Evolutionary conservation across 2,797 vertebrate genomes (phyloP), one percentile per base, ranked within the genome.

Genomic region (Pogoniulus pusillus): DNA sequence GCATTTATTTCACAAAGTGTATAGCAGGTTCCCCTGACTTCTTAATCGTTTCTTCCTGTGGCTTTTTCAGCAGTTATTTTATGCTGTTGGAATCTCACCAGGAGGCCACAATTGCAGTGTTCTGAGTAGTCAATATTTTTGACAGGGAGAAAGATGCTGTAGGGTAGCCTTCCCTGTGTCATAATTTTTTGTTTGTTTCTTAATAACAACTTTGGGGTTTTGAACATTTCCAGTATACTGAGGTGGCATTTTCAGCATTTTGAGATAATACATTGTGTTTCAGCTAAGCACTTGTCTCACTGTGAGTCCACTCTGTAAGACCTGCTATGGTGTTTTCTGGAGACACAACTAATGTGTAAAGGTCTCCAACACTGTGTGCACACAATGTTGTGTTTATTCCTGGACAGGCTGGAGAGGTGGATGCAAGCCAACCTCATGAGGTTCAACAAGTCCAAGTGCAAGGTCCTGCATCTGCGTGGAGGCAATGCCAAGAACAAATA

Each of bases 321-420:
- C 12, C 7, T 32, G 8, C 19, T 30, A 5, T 4, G 0, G 4
- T 10, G 9, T 10, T 6, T 45, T 11, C 35, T 3, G 1, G 12
- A 23, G 26, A 9, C 39, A 12, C 2, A 8, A 4, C 13, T 1
- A 7, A 2, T 12, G 6, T 8, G 6, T 12, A 26, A 59, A 51
- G 2, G 3, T 4, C 7, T 27, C 8, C 23, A 9, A 4, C 4
- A 10, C 1, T 2, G 4, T 6, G 8, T 0, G 0, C 4, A 17
- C 5, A 2, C 2, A 1, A 2, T 4, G 9, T 32, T 24, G 18
- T 14, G 47, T 30, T 59, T 74, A 24, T 24, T 30, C 17, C 3
- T 10, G 11, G n/a, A n/a, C n/a, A n/a, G n/a, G n/a, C 3, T 10
- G 11, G n/a, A n/a, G n/a, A n/a, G n/a, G n/a, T n/a, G n/a, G n/a